Base-by-base conservation (phyloP, 2,113 vertebrate species). In the Salvator merianae region DNA sequence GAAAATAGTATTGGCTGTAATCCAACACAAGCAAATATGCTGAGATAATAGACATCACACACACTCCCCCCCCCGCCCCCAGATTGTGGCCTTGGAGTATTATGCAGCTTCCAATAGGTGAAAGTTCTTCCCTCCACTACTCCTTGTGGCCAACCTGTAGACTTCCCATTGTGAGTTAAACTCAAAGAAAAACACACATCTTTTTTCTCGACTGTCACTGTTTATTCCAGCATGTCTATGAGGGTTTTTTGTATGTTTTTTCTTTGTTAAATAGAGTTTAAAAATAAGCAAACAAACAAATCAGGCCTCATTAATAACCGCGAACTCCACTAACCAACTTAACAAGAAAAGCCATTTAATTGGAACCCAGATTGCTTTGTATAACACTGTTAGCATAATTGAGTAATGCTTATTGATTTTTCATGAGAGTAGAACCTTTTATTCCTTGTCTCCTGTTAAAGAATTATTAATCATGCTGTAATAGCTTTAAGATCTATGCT, bases 371-470 rank as follows among this genome's bases (percentile, higher is more conserved):
- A 91, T 95, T 94, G 79, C 90, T 92, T 93, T 92, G 86, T 92
- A 87, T 90, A 93, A 93, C 91, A 94, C 93, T 0, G 10, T 92
- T 95, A 95, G 94, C 92, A 92, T 95, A 94, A 95, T 91, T 94
- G 94, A 95, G 91, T 94, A 95, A 96, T 93, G 90, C 30, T 68
- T 94, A 96, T 95, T 95, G 95, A 96, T 95, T 96, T 94, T 95
- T 92, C 92, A 93, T 90, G 89, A 90, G 90, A 83, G 88, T 92
- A 92, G 94, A 94, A 92, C 93, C 87, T 94, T 94, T 94, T 83
- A 87, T 92, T 90, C 93, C 93, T 95, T 92, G 91, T 95, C 89
- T 91, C 91, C 88, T 90, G 93, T 95, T 95, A 95, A 95, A 91
- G 88, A 95, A 94, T 96, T 96, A 96, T 95, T 96, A 96, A 96